phyloP scores from a whole-genome alignment of 2,888 invertebrate species.

The Congeria kusceri region DNA sequence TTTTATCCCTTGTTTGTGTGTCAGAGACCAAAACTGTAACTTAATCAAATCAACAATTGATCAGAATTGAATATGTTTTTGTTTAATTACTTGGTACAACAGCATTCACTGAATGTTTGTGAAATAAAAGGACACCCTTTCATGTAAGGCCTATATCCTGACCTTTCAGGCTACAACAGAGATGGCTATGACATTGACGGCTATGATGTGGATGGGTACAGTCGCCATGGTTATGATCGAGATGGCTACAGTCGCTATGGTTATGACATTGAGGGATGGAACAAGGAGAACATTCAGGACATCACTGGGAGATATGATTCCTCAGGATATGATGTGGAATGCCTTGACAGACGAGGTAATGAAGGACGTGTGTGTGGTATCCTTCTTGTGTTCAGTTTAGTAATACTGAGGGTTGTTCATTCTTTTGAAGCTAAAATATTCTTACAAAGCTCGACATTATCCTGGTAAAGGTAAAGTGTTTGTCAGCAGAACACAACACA shows the following conservation, averaged over 20 bases:
- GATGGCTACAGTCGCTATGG: constrained; percentile 78
- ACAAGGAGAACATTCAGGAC: constrained; percentile 71
- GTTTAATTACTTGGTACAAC: background rate
- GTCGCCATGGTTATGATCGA: constrained; percentile 76
- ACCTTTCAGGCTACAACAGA: constrained; percentile 77
- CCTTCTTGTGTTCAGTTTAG: too few species aligned
- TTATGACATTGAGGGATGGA: constrained; percentile 75
- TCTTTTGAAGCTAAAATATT: too few species aligned
- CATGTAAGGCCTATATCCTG: background rate
- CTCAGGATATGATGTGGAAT: constrained; percentile 73
- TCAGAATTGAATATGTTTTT: background rate
- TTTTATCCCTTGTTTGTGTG: too few species aligned
- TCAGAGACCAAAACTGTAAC: too few species aligned
- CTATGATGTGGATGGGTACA: constrained; percentile 76
- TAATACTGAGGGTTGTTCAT: too few species aligned
- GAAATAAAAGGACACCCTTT: too few species aligned
- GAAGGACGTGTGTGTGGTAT: too few species aligned
- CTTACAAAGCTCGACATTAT: too few species aligned
- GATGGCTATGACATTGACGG: constrained; percentile 81
- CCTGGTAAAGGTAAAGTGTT: too few species aligned
- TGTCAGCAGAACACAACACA: too few species aligned
- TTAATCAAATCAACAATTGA: too few species aligned
- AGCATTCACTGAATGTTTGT: too few species aligned
- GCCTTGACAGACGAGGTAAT: constrained; percentile 76
- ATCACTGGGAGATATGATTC: constrained; percentile 69